A percentile compares a stretch with the other conserved stretches of the same genome.
Evolutionary conservation across 1,140 invertebrate species (phyloP).

Genomic region (Cydia fagiglandana): DNA sequence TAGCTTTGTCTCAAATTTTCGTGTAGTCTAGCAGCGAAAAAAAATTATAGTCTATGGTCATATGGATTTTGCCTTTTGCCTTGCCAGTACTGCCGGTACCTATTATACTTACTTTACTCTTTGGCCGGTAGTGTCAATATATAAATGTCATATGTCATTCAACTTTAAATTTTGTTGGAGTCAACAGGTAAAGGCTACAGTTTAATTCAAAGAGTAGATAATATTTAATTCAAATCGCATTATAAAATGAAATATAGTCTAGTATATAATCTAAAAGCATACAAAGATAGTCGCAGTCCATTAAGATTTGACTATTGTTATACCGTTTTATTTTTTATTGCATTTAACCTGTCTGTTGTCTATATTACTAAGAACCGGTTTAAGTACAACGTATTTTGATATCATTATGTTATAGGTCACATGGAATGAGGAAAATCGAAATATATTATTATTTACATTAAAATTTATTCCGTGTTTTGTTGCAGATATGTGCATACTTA

Average conservation of each 20-base stretch:
- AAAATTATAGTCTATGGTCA: neutral
- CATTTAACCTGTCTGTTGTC: neutral
- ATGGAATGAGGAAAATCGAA: conserved; percentile 4
- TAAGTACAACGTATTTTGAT: neutral
- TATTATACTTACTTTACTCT: too few species aligned
- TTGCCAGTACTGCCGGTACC: too few species aligned
- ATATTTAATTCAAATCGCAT: too few species aligned
- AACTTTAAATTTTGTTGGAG: neutral
- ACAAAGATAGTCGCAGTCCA: neutral
- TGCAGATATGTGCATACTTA: neutral
- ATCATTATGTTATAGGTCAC: conserved; percentile 8
- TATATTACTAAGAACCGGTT: neutral
- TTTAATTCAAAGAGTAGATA: too few species aligned
- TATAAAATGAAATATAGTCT: too few species aligned
- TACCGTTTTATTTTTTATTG: neutral
- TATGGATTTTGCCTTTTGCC: too few species aligned
- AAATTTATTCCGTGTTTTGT: neutral
- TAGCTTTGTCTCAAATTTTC: neutral
- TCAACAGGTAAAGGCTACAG: too few species aligned
- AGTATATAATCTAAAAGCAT: neutral
- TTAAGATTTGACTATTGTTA: neutral
- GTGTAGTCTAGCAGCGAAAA: neutral
- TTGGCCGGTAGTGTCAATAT: too few species aligned
- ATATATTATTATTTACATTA: neutral
- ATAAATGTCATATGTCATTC: neutral